Conservation (phyloP, 2,113 vertebrate genomes). For the Ramphastos sulfuratus region DNA sequence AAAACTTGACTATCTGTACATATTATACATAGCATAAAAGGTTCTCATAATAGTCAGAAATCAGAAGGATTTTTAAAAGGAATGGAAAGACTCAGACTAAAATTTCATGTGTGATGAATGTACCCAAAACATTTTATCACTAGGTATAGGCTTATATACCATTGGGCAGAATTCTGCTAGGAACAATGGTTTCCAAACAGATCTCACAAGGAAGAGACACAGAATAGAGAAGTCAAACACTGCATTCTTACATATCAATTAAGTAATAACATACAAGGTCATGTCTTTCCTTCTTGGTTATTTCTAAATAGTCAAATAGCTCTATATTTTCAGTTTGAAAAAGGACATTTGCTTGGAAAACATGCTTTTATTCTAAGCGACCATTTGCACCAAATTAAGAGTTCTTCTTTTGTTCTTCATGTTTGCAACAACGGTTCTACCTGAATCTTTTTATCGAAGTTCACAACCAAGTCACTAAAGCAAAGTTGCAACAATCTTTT, state of each 20-base stretch:
- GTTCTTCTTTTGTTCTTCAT: not conserved
- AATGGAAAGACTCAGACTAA: not conserved
- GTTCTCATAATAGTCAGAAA: not conserved
- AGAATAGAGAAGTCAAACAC: not conserved
- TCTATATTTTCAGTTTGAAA: not conserved
- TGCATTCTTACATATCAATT: not conserved
- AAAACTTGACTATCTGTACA: not conserved
- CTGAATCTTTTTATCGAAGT: not conserved
- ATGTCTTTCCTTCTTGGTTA: not conserved
- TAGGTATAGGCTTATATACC: fast-evolving
- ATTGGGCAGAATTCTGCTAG: not conserved
- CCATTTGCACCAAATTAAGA: not conserved
- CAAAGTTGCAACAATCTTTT: conserved; percentile 26
- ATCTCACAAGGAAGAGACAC: not conserved
- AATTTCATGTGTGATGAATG: not conserved
- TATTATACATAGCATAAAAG: not conserved
- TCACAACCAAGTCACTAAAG: not conserved
- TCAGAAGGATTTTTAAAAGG: not conserved
- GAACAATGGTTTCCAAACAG: not conserved
- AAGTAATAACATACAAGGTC: not conserved
- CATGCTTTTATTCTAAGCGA: not conserved
- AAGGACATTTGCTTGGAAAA: not conserved
- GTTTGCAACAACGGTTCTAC: not conserved
- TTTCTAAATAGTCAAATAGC: conserved; percentile 3
- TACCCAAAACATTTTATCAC: not conserved